Evolutionary conservation across 2,797 vertebrate genomes (phyloP).

Genomic region (Hozukius guyotensis): DNA sequence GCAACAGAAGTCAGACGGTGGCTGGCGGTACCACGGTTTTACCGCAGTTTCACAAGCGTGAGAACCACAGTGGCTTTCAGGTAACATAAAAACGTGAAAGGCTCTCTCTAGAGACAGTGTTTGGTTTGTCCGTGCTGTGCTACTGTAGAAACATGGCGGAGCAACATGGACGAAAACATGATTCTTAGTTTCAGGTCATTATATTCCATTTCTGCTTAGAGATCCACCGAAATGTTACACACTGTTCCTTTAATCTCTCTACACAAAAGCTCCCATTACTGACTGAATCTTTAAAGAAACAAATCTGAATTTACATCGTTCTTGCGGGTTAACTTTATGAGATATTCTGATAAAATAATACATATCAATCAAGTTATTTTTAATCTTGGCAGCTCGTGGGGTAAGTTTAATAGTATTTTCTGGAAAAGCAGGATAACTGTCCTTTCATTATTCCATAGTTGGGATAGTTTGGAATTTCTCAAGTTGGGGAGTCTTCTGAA

Average conservation of each 20-base stretch:
- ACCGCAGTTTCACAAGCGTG: no score
- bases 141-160: no score
- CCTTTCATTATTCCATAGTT: neutral
- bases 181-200: no score
- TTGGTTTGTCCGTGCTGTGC: no score
- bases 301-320: neutral
- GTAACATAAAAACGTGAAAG: no score
- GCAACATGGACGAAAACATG: no score
- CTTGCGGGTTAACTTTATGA: neutral
- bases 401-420: neutral
- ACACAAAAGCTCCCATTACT: neutral
- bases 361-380: neutral
- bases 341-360: neutral
- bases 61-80: no score
- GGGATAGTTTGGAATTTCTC: constrained; percentile 28
- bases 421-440: neutral
- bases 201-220: no score
- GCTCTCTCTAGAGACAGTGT: no score
- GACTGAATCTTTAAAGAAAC: neutral
- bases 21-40: no score
- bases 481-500: constrained; percentile 3
- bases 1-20: no score
- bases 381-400: neutral
- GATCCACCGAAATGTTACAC: no score
- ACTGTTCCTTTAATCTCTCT: neutral